Evolutionary conservation across 2,113 vertebrate genomes (phyloP), one percentile per base, ranked within the genome.

Genomic region (Boleophthalmus pectinirostris): DNA sequence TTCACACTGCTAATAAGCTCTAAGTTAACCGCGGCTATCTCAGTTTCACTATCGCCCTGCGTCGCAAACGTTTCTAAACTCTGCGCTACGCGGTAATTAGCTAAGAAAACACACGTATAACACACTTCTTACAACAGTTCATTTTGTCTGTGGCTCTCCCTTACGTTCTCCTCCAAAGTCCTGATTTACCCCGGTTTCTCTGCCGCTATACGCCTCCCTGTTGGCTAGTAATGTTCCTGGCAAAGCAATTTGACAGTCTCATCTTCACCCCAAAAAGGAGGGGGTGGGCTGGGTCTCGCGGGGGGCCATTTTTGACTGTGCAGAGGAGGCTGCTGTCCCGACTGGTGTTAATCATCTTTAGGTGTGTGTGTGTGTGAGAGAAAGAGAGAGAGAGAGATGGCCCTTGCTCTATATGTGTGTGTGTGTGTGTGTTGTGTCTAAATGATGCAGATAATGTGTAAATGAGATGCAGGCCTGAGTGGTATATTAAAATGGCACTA

Each of bases 181-280:
- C 81, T 75, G 15, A 72, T 33, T 73, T 69, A 82, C 85, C 82
- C 78, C 88, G 89, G 16, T 58, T 92, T 45, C 56, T 57, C 77
- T 69, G 72, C 67, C 57, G 92, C 89, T 88, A 90, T 85, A 76
- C 20, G 11, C 90, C 91, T 94, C 94, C 95, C 95, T 94, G 87
- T 92, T n/a, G 93, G 94, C 94, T 94, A 89, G 84, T 96, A 96
- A 98, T 96, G 95, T 96, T 95, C 95, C 96, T 96, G 94, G 94
- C 95, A 96, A 96, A 96, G 94, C 95, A 97, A 97, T 97, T 95
- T 96, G 95, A 96, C 95, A 93, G 95, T 94, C 96, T 97, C 95
- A 94, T 96, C 94, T 96, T 95, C 93, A 85, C 85, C 96, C 95
- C 95, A 95, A 95, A 89, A 94, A 89, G 86, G 95, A 90, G 95